Evolutionary conservation across 1,140 invertebrate species (phyloP), one percentile per base, ranked within the genome.

Genomic region (Papilio dardanus): DNA sequence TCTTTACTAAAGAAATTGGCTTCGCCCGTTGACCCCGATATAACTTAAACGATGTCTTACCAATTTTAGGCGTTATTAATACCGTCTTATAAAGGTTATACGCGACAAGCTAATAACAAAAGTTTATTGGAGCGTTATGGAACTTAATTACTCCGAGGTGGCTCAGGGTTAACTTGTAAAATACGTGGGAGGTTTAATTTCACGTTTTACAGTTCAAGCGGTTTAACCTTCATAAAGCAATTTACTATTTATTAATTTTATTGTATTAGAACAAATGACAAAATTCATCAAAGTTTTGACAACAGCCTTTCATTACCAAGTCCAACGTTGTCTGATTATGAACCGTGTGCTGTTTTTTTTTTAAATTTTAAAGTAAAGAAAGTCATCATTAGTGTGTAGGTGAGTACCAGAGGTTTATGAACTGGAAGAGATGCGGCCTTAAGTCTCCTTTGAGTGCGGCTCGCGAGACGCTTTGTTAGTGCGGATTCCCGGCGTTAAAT

Each of bases 381-480:
- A 16, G 31, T 69, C 30, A 75, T 67, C 42, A 67, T 75, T 66
- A 30, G 37, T 74, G 31, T 16, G 75, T 21, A 28, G 54, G 67
- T 37, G 54, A 74, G 77, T 75, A 80, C 78, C 74, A 77, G 80
- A 76, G 77, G 40, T 69, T 62, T 76, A 83, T 79, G 73, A 74
- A 40, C 37, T 65, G 73, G 68, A 77, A 75, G 77, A 79, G 77
- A 74, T 67, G 67, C 28, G 54, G 75, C 37, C 71, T 83, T 62
- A 68, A 79, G 79, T 75, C 65, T 78, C 76, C 80, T 82, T 77
- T 75, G 78, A 79, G 78, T 75, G 75, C 54, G 74, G 74, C 65
- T 50, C 42, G 74, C 76, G 76, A 75, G 73, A 77, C 79, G 73
- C 77, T 79, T 83, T 83, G 77, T 79, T 81, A 81, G 76, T 67